Evolutionary conservation across 1,140 invertebrate genomes (phyloP).

Genomic region (Thaumetopoea pityocampa): DNA sequence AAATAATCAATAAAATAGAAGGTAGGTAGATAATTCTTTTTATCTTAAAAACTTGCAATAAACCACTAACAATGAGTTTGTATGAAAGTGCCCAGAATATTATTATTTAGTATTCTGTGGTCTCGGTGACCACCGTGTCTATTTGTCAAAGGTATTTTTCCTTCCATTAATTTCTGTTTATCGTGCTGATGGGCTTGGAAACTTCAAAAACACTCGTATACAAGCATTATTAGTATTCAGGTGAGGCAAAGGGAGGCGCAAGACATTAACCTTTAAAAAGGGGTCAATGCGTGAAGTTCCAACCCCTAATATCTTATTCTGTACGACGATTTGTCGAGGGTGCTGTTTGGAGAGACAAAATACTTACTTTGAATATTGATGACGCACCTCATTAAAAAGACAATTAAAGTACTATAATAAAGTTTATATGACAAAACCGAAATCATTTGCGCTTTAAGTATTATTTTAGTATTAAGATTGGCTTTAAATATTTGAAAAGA

Average conservation of each 20-base stretch:
- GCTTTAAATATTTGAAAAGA: too few species aligned
- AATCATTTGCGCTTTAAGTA: too few species aligned
- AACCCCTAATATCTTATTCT: constrained; percentile 68
- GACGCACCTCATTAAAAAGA: constrained; percentile 25
- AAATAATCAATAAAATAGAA: too few species aligned
- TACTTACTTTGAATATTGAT: constrained; percentile 47
- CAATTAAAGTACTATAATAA: constrained; percentile 33
- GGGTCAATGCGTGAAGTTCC: constrained; percentile 65
- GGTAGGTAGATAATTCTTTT: too few species aligned
- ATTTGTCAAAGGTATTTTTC: too few species aligned
- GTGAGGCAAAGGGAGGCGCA: constrained; percentile 40
- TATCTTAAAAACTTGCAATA: too few species aligned
- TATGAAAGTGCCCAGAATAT: too few species aligned
- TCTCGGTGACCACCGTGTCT: too few species aligned
- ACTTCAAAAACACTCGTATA: constrained; percentile 30
- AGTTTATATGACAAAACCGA: constrained; percentile 22
- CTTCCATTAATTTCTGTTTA: neutral
- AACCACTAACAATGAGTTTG: too few species aligned
- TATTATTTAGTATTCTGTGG: too few species aligned
- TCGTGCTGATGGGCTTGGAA: constrained; percentile 11
- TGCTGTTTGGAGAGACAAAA: constrained; percentile 35
- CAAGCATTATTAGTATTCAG: constrained; percentile 64
- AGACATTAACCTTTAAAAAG: constrained; percentile 72
- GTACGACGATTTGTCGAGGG: constrained; percentile 46
- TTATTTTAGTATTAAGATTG: too few species aligned